A percentile compares a stretch with the other conserved stretches of the same genome.
Conservation (phyloP, 2,113 vertebrate genomes). For the Pollimyrus isidori region DNA sequence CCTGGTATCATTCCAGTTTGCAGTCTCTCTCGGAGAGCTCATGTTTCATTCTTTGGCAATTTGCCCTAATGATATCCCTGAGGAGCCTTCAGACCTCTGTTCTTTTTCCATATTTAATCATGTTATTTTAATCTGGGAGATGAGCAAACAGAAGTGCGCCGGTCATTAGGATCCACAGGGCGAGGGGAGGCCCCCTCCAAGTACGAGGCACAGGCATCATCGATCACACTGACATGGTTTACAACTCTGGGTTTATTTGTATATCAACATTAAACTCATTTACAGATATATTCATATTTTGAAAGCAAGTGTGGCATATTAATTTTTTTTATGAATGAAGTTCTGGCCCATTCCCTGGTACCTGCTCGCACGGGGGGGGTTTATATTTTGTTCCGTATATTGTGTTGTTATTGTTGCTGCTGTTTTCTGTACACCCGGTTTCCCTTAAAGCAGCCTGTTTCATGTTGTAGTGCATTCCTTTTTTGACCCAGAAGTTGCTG, state of each 20-base stretch:
- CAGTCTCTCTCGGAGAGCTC: constrained; percentile 89
- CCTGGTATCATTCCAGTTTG: constrained; percentile 75
- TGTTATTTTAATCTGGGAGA: constrained; percentile 84
- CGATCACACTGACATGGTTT: constrained; percentile 5
- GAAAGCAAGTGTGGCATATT: not conserved
- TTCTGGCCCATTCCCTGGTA: not conserved
- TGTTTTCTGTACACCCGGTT: not conserved
- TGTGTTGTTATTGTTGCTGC: not conserved
- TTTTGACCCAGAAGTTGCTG: not conserved
- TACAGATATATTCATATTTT: not conserved
- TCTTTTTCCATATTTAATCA: constrained; percentile 91
- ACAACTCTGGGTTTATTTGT: constrained; percentile 3
- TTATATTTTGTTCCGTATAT: not conserved
- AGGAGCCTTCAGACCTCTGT: constrained; percentile 84
- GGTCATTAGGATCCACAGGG: constrained; percentile 61
- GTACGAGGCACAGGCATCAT: constrained; percentile 2
- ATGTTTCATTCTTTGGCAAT: constrained; percentile 99
- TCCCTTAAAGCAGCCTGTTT: not conserved
- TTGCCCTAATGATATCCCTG: constrained; percentile 98
- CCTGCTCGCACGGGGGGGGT: not conserved
- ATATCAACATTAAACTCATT: not conserved
- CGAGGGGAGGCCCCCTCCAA: constrained; percentile 17
- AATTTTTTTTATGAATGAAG: not conserved
- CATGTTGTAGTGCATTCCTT: constrained; percentile 2
- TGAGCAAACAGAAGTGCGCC: constrained; percentile 56